Evolutionary conservation across 2,888 invertebrate genomes (phyloP).

Genomic region (Mimas tiliae): DNA sequence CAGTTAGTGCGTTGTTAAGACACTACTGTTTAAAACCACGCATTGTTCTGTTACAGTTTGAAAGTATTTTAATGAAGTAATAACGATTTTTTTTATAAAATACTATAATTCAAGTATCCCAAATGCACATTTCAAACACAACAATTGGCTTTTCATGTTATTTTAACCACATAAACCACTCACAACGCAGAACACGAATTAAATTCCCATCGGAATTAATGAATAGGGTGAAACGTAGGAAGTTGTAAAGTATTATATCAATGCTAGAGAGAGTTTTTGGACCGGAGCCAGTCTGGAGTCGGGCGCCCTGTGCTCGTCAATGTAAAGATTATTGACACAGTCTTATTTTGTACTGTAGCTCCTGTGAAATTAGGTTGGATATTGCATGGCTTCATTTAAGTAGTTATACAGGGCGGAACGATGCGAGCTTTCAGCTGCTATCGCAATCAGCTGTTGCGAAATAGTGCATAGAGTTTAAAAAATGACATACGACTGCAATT

Average conservation of each 20-base stretch:
- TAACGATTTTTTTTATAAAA: too few relatives aligned
- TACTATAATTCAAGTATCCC: too few relatives aligned
- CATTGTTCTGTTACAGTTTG: neutral
- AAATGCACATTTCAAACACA: neutral
- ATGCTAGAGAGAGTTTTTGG: conserved; percentile 36
- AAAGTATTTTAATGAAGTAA: too few relatives aligned
- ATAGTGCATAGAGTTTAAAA: conserved; percentile 23
- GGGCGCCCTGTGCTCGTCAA: conserved; percentile 26
- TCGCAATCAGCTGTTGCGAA: conserved; percentile 34
- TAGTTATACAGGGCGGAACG: neutral
- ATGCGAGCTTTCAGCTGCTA: conserved; percentile 29
- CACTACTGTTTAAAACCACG: neutral
- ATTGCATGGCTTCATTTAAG: neutral
- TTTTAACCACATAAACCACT: conserved; percentile 21
- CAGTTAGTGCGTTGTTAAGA: neutral
- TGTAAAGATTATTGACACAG: conserved; percentile 17
- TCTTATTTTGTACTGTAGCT: neutral
- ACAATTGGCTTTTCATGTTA: conserved; percentile 12
- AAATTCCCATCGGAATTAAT: conserved; percentile 31
- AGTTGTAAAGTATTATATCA: conserved; percentile 36
- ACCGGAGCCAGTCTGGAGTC: conserved; percentile 36
- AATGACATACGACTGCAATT: neutral
- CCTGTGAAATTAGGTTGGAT: neutral
- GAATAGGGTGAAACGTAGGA: conserved; percentile 31
- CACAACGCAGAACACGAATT: conserved; percentile 11